Percentiles rank a stretch among this genome's conserved stretches.
phyloP scores from a whole-genome alignment of 1,140 invertebrate genomes.

The Heterodera carotae region DNA sequence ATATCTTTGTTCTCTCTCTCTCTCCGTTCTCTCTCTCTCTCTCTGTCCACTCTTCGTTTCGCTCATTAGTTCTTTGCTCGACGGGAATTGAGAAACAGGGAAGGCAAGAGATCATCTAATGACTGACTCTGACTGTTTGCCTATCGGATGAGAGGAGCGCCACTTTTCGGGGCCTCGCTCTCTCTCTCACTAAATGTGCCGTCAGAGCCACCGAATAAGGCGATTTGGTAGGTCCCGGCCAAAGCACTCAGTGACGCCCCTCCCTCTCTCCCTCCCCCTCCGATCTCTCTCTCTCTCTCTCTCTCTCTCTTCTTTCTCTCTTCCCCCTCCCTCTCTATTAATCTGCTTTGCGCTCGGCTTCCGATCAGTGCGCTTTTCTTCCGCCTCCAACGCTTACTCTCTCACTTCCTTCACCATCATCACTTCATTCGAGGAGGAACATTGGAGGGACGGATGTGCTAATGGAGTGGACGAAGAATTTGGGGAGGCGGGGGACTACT shows the following conservation, averaged over 20 bases:
- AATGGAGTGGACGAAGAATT: not conserved
- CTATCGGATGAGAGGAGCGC: conserved; percentile 16
- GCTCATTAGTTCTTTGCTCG: conserved; percentile 2
- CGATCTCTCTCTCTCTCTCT: too few species aligned
- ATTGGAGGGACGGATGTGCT: too few species aligned
- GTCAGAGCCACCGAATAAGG: conserved; percentile 27
- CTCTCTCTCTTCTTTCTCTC: too few species aligned
- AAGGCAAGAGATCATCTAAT: too few species aligned
- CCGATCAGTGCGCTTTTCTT: conserved; percentile 1
- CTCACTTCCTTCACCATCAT: not conserved
- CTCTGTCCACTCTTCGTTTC: not conserved
- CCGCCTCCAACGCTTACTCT: not conserved
- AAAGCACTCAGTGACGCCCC: too few species aligned
- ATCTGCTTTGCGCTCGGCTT: conserved; percentile 12
- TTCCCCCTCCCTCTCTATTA: not conserved
- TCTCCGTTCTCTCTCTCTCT: too few species aligned
- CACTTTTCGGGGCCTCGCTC: not conserved
- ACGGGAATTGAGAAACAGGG: not conserved
- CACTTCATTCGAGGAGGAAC: not conserved
- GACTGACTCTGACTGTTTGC: conserved; percentile 14
- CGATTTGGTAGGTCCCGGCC: conserved; percentile 6
- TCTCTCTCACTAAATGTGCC: not conserved
- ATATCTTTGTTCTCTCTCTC: too few species aligned
- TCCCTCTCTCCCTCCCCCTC: too few species aligned
- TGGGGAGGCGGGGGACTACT: too few species aligned